phyloP scores from a whole-genome alignment of 2,113 vertebrate genomes.

The Rallus limicola region DNA sequence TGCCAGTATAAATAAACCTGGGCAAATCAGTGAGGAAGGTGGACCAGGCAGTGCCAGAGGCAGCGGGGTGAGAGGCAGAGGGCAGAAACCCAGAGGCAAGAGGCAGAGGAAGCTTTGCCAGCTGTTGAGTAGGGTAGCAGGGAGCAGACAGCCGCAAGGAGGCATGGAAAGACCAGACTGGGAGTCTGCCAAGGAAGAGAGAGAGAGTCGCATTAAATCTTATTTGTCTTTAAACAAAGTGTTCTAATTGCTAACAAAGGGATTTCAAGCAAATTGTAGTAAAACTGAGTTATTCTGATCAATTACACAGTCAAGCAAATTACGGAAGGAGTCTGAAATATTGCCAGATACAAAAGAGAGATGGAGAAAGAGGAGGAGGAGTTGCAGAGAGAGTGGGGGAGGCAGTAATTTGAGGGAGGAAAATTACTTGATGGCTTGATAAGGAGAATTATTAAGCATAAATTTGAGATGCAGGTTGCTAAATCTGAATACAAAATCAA shows the following conservation, averaged over 20 bases:
- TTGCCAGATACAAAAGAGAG: slow-evolving; percentile 61
- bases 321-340: slow-evolving; percentile 50
- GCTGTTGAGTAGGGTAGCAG: not conserved
- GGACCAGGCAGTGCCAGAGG: not conserved
- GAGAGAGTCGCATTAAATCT: slow-evolving; percentile 61
- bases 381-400: slow-evolving; percentile 14
- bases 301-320: slow-evolving; percentile 71
- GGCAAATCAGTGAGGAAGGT: not conserved
- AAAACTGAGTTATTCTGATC: slow-evolving; percentile 73
- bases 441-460: slow-evolving; percentile 61
- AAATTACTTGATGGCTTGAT: slow-evolving; percentile 68
- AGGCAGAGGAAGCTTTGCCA: not conserved
- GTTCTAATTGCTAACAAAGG: slow-evolving; percentile 76
- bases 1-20: not conserved
- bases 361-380: slow-evolving; percentile 59
- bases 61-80: not conserved
- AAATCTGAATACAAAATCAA: slow-evolving; percentile 60
- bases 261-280: slow-evolving; percentile 72
- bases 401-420: slow-evolving; percentile 54
- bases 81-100: not conserved
- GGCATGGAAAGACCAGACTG: slow-evolving; percentile 53
- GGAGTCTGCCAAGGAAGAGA: slow-evolving; percentile 60
- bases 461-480: slow-evolving; percentile 47
- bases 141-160: slow-evolving; percentile 43
- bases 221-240: slow-evolving; percentile 77